phyloP scores from a whole-genome alignment of 2,113 vertebrate species.

The Oryzias melastigma region DNA sequence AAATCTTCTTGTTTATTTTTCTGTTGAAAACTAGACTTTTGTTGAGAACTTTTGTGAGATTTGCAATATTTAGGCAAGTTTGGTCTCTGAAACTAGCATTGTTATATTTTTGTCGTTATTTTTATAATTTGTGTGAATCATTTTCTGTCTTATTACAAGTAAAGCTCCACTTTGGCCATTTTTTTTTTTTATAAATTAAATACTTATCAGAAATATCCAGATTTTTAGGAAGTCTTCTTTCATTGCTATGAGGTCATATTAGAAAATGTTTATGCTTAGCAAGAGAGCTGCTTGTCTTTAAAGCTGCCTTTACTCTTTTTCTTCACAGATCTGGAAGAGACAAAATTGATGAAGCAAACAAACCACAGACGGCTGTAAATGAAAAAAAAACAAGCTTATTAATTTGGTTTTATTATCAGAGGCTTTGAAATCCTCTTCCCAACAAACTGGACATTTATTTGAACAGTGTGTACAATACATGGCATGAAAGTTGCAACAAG shows the following conservation, averaged over 20 bases:
- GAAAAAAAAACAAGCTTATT: not conserved
- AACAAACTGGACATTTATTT: conserved; percentile 17
- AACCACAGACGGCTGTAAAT: conserved; percentile 83
- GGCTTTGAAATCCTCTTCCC: not conserved
- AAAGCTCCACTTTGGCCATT: too few relatives aligned
- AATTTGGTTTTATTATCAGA: not conserved
- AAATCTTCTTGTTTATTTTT: conserved; percentile 11
- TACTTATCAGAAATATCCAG: too few relatives aligned
- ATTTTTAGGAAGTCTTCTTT: too few relatives aligned
- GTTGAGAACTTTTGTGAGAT: too few relatives aligned
- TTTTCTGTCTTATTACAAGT: too few relatives aligned
- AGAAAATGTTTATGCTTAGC: too few relatives aligned
- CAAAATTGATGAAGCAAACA: conserved; percentile 79
- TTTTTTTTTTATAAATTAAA: too few relatives aligned
- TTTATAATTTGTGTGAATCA: too few relatives aligned
- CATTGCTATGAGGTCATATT: too few relatives aligned
- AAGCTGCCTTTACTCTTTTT: not conserved
- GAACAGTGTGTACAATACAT: not conserved
- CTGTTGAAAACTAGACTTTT: not conserved
- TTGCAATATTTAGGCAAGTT: too few relatives aligned
- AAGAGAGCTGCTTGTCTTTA: not conserved
- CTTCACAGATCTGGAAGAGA: conserved; percentile 92
- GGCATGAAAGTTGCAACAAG: conserved; percentile 7
- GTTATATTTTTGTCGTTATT: too few relatives aligned
- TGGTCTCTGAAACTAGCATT: too few relatives aligned